Base-by-base conservation (phyloP, 2,888 invertebrate genomes). In the Pachymerium ferrugineum region DNA sequence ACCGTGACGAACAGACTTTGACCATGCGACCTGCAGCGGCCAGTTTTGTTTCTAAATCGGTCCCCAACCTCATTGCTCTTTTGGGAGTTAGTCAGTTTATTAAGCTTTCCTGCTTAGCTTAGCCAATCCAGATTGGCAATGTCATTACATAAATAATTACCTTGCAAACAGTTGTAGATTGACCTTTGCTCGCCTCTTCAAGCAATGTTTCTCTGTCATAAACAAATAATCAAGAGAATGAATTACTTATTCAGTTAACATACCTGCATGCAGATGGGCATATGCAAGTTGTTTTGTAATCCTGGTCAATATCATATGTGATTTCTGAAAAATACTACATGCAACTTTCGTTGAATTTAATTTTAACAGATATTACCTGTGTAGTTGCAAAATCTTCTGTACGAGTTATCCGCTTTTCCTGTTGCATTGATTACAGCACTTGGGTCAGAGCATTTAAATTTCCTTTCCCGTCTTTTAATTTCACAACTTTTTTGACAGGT, bases 401-500 rank as follows among this genome's bases (percentile, higher is more conserved):
- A n/a, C n/a, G 3, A 14, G 14, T 47, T 31, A 25, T 42, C 28
- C 3, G 5, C 14, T 3, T 25, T 6, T n/a, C 22, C 42, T 29
- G 72, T 47, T 25, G 42, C 22, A 47, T 72, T 72, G 14, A 72
- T 72, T 19, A 72, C 47, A 8, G 72, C 47, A 22, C 22, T 3
- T 29, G 72, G 47, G 28, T 72, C 72, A n/a, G 42, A 22, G 28
- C 72, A 72, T 10, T 30, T 28, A 25, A 72, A 72, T 47, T n/a
- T 5, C 28, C 5, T 47, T 28, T 47, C 1, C 14, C 47, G 38
- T 29, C 47, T 25, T 6, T 25, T 72, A 22, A 72, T 72, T 16
- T 72, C 72, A 47, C 72, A 72, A 14, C 12, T 47, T n/a, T 47
- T 72, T 42, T 72, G 72, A 28, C 72, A 72, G 3, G 29, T 42